Evolutionary conservation across 2,888 invertebrate genomes (phyloP), one percentile per base, ranked within the genome.

Genomic region (Clunio marinus): DNA sequence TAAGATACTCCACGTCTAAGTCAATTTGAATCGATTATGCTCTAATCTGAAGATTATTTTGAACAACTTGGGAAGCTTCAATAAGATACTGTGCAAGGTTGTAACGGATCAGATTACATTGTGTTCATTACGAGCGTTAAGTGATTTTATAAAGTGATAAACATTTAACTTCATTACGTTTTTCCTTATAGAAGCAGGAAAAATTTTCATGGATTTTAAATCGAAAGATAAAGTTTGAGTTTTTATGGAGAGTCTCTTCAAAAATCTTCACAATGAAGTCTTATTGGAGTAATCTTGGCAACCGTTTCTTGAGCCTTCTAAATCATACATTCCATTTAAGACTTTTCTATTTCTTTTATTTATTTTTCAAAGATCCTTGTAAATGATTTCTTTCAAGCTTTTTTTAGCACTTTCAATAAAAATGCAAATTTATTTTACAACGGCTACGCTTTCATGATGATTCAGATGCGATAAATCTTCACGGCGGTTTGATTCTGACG

Each of bases 11-110:
- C 5, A 51, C 5, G 2, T 10, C 60, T 32, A 24, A 17, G 35
- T 22, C 20, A 65, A 65, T 65, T 65, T 15, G 15, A 65, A 46
- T 65, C 41, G 45, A 65, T 65, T 28, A 17, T 27, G 24, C n/a
- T 15, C n/a, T 59, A n/a, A 22, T 24, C 32, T 28, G 32, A 2
- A 27, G 2, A 15, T n/a, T n/a, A 28, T 51, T 22, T n/a, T n/a
- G 51, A 20, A 13, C 22, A 51, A 22, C 22, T 2, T 4, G 8
- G 20, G 20, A 51, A 22, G 4, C 51, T n/a, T n/a, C n/a, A n/a
- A n/a, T n/a, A n/a, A n/a, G n/a, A n/a, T 17, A 51, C 22, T 51
- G 22, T 13, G 5, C 20, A 51, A 51, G 51, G 5, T 51, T 51
- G 20, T 22, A 22, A 51, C 20, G 10, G 51, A 51, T 51, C 17